Evolutionary conservation across 1,140 invertebrate species (phyloP).

Genomic region (Drosophila nigrodunni): DNA sequence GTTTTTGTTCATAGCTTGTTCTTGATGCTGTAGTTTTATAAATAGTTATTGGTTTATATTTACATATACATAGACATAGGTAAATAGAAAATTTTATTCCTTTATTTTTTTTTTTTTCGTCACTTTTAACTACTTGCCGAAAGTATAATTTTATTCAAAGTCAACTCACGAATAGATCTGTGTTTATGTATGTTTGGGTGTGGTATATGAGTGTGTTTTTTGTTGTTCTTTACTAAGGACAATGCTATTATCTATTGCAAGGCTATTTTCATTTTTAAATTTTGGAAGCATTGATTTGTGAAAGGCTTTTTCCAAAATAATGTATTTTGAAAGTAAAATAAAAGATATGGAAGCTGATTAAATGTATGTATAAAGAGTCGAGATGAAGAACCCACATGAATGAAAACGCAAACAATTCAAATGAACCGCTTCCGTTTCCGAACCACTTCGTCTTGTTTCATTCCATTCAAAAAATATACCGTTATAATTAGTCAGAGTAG

Average conservation of each 20-base stretch:
- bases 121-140: neutral
- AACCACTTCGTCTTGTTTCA: neutral
- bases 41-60: slow-evolving; percentile 41
- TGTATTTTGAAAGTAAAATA: slow-evolving; percentile 12
- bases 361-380: neutral
- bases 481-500: neutral
- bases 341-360: neutral
- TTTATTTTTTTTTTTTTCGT: neutral
- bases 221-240: slow-evolving; percentile 8
- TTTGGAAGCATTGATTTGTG: slow-evolving; percentile 10
- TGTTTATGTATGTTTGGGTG: neutral
- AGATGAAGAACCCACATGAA: neutral
- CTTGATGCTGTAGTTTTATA: slow-evolving; percentile 31
- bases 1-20: slow-evolving; percentile 32
- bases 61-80: slow-evolving; percentile 21
- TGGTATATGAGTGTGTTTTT: slow-evolving; percentile 9
- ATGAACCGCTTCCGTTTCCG: neutral
- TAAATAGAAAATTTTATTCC: slow-evolving; percentile 17
- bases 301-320: neutral
- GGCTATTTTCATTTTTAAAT: neutral
- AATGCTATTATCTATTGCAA: too few species aligned
- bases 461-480: slow-evolving; percentile 3
- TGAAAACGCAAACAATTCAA: neutral
- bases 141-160: neutral
- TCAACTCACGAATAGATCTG: slow-evolving; percentile 25